Evolutionary conservation across 2,888 invertebrate genomes (phyloP).

Genomic region (Spisula solida): DNA sequence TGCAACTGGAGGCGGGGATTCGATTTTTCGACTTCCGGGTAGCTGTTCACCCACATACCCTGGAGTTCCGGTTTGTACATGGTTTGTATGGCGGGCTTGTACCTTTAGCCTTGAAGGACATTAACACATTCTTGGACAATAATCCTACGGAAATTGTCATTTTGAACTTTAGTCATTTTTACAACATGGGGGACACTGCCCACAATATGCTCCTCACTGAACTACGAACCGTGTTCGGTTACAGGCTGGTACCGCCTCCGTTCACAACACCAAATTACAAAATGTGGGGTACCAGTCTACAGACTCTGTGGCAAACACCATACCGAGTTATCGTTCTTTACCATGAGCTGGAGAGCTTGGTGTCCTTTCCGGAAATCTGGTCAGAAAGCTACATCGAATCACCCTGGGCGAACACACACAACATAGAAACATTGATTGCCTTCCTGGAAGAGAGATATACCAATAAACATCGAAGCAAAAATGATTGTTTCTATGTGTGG

Average conservation of each 20-base stretch:
- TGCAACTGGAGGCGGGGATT: slow-evolving; percentile 93
- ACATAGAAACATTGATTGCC: slow-evolving; percentile 89
- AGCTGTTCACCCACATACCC: slow-evolving; percentile 90
- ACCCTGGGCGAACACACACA: slow-evolving; percentile 94
- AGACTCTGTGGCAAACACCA: slow-evolving; percentile 88
- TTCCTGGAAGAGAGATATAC: slow-evolving; percentile 90
- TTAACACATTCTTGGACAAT: slow-evolving; percentile 91
- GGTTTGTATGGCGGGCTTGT: slow-evolving; percentile 93
- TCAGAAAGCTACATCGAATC: slow-evolving; percentile 91
- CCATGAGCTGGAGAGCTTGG: slow-evolving; percentile 72
- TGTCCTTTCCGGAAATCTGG: slow-evolving; percentile 89
- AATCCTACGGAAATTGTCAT: slow-evolving; percentile 93
- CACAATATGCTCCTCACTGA: slow-evolving; percentile 91
- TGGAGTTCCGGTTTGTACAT: slow-evolving; percentile 92
- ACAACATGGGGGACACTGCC: slow-evolving; percentile 90
- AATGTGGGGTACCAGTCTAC: slow-evolving; percentile 90
- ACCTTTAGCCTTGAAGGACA: slow-evolving; percentile 90
- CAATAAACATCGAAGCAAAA: slow-evolving; percentile 88
- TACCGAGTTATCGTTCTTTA: slow-evolving; percentile 88
- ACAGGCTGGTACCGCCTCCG: slow-evolving; percentile 90
- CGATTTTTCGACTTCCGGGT: slow-evolving; percentile 94
- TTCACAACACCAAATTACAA: slow-evolving; percentile 85
- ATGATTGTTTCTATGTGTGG: slow-evolving; percentile 91
- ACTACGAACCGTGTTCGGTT: slow-evolving; percentile 90
- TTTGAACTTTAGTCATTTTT: slow-evolving; percentile 95